Base-by-base conservation (phyloP, 2,797 vertebrate species). In the Chanos chanos region DNA sequence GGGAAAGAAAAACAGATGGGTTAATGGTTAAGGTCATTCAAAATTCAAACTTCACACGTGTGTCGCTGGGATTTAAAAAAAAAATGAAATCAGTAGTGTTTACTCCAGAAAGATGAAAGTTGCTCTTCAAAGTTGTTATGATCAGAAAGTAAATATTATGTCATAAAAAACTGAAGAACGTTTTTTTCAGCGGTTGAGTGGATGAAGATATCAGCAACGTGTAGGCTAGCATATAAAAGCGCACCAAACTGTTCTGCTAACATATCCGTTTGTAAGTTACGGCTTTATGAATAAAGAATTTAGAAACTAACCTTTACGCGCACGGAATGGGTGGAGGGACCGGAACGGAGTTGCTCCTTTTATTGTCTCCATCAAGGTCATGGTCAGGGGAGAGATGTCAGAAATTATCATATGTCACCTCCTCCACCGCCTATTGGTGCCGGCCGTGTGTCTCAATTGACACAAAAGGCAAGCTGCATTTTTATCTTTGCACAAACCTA, bases 391-490 rank as follows among this genome's bases (percentile, higher is more conserved):
- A 94, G 91, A 92, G 94, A 92, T 95, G 94, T 94, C 90, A 92
- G 89, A 92, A 90, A 95, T 95, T 89, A 91, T 91, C 93, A 94
- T 93, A 92, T 92, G 94, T 92, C 93, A 90, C 90, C 90, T 88
- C 89, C 90, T 89, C 88, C 86, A 59, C 75, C 76, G 85, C 89
- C 86, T 74, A 94, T 94, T 94, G 92, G 92, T 91, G 86, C 88
- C 74, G 80, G 75, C 83, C 79, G 79, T 78, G 80, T 79, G 86
- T 92, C 91, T 84, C 85, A 90, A 91, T 88, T 87, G 92, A 97
- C 95, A 97, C 94, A 97, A 97, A 98, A 98, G 94, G 94, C 93
- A 95, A 97, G 93, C 87, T 86, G 87, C 92, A 82, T 93, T 96
- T 95, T 94, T 92, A 93, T 93, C 92, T 93, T 94, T 89, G 90